phyloP scores from a whole-genome alignment of 2,888 invertebrate species.

The Agriopis aurantiaria region DNA sequence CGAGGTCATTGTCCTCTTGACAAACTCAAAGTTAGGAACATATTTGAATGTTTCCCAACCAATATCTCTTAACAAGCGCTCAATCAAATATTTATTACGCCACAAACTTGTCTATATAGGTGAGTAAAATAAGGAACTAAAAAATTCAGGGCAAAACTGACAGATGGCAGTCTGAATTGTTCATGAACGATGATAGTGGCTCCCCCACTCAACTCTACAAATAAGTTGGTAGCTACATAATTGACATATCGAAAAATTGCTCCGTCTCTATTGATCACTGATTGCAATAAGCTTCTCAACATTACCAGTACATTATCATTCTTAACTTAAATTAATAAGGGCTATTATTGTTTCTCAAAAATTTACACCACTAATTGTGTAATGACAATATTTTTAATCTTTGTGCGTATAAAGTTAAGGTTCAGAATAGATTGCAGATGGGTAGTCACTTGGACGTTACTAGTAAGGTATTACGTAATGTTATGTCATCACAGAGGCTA shows the following conservation, averaged over 20 bases:
- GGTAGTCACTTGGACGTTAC: constrained; percentile 12
- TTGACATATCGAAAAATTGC: constrained; percentile 20
- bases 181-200: neutral
- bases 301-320: constrained; percentile 6
- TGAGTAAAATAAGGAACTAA: neutral
- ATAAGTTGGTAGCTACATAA: neutral
- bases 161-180: neutral
- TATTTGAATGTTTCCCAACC: constrained; percentile 9
- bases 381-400: neutral
- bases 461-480: constrained; percentile 63
- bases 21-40: constrained; percentile 4
- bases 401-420: neutral
- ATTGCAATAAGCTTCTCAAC: neutral
- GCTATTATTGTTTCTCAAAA: neutral
- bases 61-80: constrained; percentile 4
- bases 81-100: constrained; percentile 14
- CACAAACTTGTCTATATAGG: neutral
- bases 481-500: constrained; percentile 64
- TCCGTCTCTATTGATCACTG: constrained; percentile 11
- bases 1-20: constrained; percentile 7
- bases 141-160: neutral
- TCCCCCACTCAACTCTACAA: neutral
- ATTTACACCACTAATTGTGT: neutral
- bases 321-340: neutral
- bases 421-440: constrained; percentile 5